These are phyloP conservation scores for Carassius gibelio DNA, from an alignment of 2,113 vertebrate species.

Conservation along the genomic window DNA sequence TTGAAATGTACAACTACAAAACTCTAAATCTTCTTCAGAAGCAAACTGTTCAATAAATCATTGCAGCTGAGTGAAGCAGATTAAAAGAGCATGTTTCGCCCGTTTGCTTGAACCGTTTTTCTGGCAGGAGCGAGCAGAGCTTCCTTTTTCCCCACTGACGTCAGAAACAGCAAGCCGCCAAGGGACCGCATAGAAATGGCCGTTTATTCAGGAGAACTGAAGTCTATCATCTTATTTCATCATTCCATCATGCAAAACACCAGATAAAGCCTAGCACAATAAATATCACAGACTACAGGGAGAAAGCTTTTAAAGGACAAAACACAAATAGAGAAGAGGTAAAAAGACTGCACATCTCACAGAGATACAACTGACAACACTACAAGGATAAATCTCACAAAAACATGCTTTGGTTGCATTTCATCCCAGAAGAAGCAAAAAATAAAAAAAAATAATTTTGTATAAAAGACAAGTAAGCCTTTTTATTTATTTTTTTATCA, in stretches of 20 bases:
- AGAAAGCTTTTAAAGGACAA: not conserved
- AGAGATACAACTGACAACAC: not conserved
- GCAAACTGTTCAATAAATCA: slow-evolving; percentile 45
- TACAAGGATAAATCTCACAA: slow-evolving; percentile 8
- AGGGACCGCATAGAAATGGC: not conserved
- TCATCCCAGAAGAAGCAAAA: not conserved
- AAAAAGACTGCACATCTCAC: not conserved
- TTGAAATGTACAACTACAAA: slow-evolving; percentile 43
- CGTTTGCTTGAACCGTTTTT: slow-evolving; percentile 32
- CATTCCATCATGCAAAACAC: not conserved
- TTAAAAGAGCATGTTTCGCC: slow-evolving; percentile 33
- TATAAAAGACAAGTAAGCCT: not conserved
- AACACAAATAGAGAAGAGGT: not conserved
- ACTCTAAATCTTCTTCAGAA: slow-evolving; percentile 31
- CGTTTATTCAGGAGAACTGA: slow-evolving; percentile 36
- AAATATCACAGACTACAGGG: slow-evolving; percentile 6
- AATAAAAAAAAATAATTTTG: not conserved
- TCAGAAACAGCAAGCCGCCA: slow-evolving; percentile 16
- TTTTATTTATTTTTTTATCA: not conserved
- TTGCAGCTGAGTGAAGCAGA: slow-evolving; percentile 41
- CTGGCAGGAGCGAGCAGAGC: not conserved
- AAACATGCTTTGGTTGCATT: not conserved
- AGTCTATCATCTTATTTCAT: slow-evolving; percentile 24
- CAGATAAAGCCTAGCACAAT: not conserved
- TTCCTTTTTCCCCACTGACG: slow-evolving; percentile 6